These are phyloP conservation scores for Scolopax rusticola DNA, from an alignment of 2,797 vertebrate genomes.

Conservation along the genomic window DNA sequence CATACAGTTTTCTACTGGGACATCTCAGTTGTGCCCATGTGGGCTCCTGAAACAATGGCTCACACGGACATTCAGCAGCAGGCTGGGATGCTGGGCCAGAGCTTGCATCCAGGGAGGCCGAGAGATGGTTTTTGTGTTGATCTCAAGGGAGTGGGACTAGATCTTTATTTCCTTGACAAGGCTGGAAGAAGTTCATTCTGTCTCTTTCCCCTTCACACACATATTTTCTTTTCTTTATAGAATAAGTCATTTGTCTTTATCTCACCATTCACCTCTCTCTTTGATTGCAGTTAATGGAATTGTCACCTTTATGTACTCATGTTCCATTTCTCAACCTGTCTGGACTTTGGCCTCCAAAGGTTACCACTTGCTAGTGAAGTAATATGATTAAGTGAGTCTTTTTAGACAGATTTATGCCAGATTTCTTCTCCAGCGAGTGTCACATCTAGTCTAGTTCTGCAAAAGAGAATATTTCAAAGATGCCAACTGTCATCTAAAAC, in stretches of 20 bases:
- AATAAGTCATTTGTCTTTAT: slow-evolving; percentile 68
- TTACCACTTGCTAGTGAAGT: slow-evolving; percentile 80
- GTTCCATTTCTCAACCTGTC: slow-evolving; percentile 80
- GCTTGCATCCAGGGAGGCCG: not conserved
- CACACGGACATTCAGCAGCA: not conserved
- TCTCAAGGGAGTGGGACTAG: not conserved
- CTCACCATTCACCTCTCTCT: slow-evolving; percentile 73
- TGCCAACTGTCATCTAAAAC: slow-evolving; percentile 68
- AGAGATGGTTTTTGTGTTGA: not conserved
- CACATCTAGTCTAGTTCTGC: slow-evolving; percentile 68
- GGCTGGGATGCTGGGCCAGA: not conserved
- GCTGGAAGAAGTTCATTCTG: slow-evolving; percentile 35
- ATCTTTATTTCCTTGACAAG: not conserved
- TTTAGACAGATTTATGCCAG: slow-evolving; percentile 81
- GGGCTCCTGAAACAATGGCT: not conserved
- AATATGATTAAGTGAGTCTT: slow-evolving; percentile 80
- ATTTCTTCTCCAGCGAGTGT: slow-evolving; percentile 71
- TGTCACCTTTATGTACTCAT: slow-evolving; percentile 74
- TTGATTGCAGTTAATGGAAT: slow-evolving; percentile 80
- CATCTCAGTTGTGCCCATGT: no score
- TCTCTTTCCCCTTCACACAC: slow-evolving; percentile 36
- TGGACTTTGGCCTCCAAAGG: slow-evolving; percentile 79
- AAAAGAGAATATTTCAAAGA: slow-evolving; percentile 76
- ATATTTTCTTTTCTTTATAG: slow-evolving; percentile 58
- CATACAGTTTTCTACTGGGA: not conserved